phyloP scores from a whole-genome alignment of 2,113 vertebrate species.

The Bombycilla garrulus region DNA sequence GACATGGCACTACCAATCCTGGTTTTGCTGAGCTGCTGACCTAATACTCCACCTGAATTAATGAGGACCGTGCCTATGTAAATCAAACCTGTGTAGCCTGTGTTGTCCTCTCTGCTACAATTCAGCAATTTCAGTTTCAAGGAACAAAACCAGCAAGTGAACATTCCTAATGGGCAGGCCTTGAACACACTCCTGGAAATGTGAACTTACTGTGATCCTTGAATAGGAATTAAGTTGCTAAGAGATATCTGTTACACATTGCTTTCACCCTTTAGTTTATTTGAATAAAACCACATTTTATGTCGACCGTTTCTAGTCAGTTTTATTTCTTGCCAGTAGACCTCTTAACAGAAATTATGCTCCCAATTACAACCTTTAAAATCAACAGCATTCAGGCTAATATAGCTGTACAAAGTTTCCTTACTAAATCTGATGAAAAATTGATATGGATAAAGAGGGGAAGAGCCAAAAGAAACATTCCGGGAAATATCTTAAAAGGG shows the following conservation, averaged over 20 bases:
- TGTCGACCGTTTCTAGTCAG: background rate
- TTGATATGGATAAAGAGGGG: background rate
- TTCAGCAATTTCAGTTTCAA: background rate
- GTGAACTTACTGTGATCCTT: background rate
- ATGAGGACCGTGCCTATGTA: background rate
- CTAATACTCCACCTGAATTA: conserved; percentile 17
- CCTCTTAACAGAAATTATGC: background rate
- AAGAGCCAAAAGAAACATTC: background rate
- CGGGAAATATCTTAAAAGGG: background rate
- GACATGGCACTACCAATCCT: background rate
- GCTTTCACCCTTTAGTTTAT: background rate
- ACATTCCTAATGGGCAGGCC: background rate
- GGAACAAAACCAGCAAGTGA: background rate
- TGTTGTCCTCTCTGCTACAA: background rate
- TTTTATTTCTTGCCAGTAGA: background rate
- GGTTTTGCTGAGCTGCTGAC: background rate
- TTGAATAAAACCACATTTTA: background rate
- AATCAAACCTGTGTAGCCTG: background rate
- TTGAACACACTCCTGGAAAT: background rate
- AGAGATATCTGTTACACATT: background rate
- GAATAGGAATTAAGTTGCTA: background rate
- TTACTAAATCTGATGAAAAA: background rate
- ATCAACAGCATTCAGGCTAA: background rate
- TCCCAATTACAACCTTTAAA: background rate
- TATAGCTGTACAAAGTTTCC: background rate